Evolutionary conservation across 2,797 vertebrate species (phyloP), one percentile per base, ranked within the genome.

Genomic region (Molossus molossus): DNA sequence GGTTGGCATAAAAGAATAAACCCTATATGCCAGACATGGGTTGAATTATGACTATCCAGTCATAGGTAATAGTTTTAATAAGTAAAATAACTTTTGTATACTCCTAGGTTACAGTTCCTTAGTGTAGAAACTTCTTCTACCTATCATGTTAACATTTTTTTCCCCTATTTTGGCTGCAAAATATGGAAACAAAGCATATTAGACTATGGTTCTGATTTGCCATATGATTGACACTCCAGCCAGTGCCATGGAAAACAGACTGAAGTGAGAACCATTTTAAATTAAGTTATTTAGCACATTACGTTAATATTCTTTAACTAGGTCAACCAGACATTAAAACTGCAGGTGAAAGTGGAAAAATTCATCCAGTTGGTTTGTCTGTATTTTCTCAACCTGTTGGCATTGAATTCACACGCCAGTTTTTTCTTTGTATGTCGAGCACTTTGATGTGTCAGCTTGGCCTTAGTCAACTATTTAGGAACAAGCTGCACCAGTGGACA

Each of bases 381-480:
- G 17, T 65, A 48, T 64, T 81, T 85, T 79, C 53, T 81, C 45
- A 23, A 45, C 60, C 14, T 23, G 15, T 5, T 50, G 57, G 27
- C 20, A 73, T 48, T 79, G 67, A 76, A 10, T 83, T 89, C 29
- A 69, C 13, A 15, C 11, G 6, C 55, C 21, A 90, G 13, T 76
- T 73, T 91, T 84, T 76, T n/a, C 23, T 80, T 95, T 82, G 29
- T 23, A 88, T 89, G 76, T 67, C 37, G 45, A 37, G 25, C 33
- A 60, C 55, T 96, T 95, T 96, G 93, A 97, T 91, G 88, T 67
- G 37, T 60, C 55, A 92, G 72, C 25, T 33, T 92, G 69, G 14
- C 15, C 10, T 75, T 77, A 75, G 50, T 85, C 80, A 89, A 10
- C 25, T 27, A 3, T 53, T 70, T 58, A 18, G 72, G 87, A 50